Conservation (phyloP, 2,113 vertebrate genomes). For the Takifugu flavidus region DNA sequence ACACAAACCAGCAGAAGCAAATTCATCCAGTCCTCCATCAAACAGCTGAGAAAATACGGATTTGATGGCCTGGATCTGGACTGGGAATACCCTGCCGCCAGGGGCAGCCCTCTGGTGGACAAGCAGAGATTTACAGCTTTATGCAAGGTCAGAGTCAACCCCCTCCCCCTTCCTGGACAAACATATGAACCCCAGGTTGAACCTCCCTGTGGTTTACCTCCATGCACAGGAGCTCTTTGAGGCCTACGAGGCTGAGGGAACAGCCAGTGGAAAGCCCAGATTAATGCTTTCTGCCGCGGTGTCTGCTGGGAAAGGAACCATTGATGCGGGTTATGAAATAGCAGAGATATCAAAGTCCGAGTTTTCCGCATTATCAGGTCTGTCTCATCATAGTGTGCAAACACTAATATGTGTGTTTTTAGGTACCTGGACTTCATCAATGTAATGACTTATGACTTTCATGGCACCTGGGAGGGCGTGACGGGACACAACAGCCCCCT, state of each 20-base stretch:
- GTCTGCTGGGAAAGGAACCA: slow-evolving; percentile 54
- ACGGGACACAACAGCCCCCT: slow-evolving; percentile 80
- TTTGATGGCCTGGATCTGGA: slow-evolving; percentile 82
- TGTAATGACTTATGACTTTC: slow-evolving; percentile 83
- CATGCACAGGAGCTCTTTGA: slow-evolving; percentile 69
- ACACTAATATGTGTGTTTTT: not conserved
- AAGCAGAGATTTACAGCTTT: slow-evolving; percentile 74
- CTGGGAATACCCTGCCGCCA: slow-evolving; percentile 76
- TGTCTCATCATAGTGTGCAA: not conserved
- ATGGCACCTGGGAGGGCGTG: slow-evolving; percentile 70
- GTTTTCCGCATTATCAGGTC: not conserved
- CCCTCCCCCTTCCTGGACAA: no score
- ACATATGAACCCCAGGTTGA: not conserved
- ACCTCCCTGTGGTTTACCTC: not conserved
- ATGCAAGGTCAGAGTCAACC: slow-evolving; percentile 64
- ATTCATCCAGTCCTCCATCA: slow-evolving; percentile 78
- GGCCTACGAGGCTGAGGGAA: slow-evolving; percentile 68
- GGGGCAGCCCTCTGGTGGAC: slow-evolving; percentile 75
- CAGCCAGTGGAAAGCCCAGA: slow-evolving; percentile 33
- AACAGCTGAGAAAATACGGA: slow-evolving; percentile 61
- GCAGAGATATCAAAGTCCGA: slow-evolving; percentile 71
- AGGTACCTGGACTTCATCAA: slow-evolving; percentile 79
- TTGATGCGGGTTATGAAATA: slow-evolving; percentile 76
- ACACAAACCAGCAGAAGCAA: slow-evolving; percentile 59
- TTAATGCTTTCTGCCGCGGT: slow-evolving; percentile 77